Evolutionary conservation across 2,888 invertebrate species (phyloP).

Genomic region (Phrixothrix hirtus): DNA sequence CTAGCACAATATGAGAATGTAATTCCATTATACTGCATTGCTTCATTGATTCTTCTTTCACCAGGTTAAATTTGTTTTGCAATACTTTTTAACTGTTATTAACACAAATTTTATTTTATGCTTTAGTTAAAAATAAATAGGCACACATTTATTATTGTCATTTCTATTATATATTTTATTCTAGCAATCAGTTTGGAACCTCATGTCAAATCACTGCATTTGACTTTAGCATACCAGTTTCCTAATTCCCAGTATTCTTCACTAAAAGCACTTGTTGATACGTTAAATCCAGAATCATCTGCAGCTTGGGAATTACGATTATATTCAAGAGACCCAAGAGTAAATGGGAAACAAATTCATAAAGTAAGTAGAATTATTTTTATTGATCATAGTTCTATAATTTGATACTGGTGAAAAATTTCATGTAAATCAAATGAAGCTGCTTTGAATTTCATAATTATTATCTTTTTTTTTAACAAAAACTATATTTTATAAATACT

Average conservation of each 20-base stretch:
- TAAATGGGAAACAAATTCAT: constrained; percentile 70
- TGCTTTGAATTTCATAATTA: too few species aligned
- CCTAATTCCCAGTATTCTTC: constrained; percentile 70
- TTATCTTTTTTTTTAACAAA: too few species aligned
- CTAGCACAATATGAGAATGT: too few species aligned
- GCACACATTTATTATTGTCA: neutral
- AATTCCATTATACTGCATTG: constrained; percentile 17
- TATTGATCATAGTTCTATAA: too few species aligned
- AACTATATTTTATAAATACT: too few species aligned
- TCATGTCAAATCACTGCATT: constrained; percentile 82
- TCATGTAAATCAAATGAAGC: neutral
- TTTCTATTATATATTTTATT: constrained; percentile 30
- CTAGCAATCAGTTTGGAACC: constrained; percentile 75
- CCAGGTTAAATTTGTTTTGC: too few species aligned
- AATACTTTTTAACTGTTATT: too few species aligned
- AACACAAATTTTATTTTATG: too few species aligned
- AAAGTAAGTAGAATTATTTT: constrained; percentile 45
- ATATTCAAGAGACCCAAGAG: constrained; percentile 81
- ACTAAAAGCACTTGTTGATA: constrained; percentile 74
- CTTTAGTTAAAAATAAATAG: too few species aligned
- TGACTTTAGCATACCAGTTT: constrained; percentile 89
- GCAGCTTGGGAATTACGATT: constrained; percentile 83
- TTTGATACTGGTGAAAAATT: neutral
- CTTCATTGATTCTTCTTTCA: neutral
- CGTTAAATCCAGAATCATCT: constrained; percentile 67